Base-by-base conservation (phyloP, 30 jellyfish, hydroid and myxozoan species). In the Sanderia malayensis region DNA sequence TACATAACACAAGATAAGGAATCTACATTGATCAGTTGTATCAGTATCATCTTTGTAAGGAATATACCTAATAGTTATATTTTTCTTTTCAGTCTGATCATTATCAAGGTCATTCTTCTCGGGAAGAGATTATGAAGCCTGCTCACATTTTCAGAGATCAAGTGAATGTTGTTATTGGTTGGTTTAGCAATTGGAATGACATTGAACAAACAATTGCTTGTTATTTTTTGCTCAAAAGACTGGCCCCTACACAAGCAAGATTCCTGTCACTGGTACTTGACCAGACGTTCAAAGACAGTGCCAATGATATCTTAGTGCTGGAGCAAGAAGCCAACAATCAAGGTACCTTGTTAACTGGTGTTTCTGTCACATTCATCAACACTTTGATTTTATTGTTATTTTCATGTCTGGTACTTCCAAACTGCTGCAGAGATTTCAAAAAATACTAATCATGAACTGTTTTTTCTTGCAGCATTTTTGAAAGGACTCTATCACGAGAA, bases 141-240 rank as follows among this genome's bases (percentile, higher is more conserved):
- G 98, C 96, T 15, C 93, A 85, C 31, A 92, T 92, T 22, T 92
- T 92, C 73, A 94, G 98, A 70, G 98, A 92, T 62, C 98, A 79
- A 52, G 89, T 92, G 26, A 92, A 92, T 78, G 88, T 90, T 25
- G 98, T 92, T 8, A 92, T 79, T 26, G 96, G 92, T 15, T 92
- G 98, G 98, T 92, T 92, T 58, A 95, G 87, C 82, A 92, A 92
- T 45, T 92, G 98, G 98, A 92, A 92, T 66, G 98, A 92, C 52
- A 80, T 92, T 46, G 98, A 92, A 61, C 98, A 92, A 78, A 92
- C 98, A 21, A 92, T 92, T 44, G 98, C 98, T 0, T 92, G 98
- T 58, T 92, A 92, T 58, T 74, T 94, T 31, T 62, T 92, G 78
- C 95, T 92, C 29, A 92, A 76, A 74, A 71, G 95, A 31, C 82